Conservation (phyloP, 2,888 invertebrate species). For the Trachelus stipa region DNA sequence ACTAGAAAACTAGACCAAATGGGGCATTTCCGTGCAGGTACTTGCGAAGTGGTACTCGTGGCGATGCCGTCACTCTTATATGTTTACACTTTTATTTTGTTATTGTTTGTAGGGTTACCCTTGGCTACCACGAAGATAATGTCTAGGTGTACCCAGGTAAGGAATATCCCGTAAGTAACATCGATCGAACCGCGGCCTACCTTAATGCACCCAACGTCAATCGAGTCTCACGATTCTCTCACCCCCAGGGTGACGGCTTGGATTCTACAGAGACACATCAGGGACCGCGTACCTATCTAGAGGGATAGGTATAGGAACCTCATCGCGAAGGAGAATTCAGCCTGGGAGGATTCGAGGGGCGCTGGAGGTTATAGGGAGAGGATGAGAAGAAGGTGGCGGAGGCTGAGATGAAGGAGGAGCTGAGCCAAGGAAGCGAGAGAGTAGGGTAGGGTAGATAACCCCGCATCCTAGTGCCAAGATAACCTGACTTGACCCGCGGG, state of each 20-base stretch:
- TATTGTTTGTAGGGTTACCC: neutral
- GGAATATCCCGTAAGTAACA: neutral
- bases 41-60: neutral
- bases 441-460: slow-evolving; percentile 62
- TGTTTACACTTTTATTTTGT: neutral
- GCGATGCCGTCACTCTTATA: neutral
- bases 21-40: neutral
- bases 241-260: neutral
- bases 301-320: neutral
- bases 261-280: neutral
- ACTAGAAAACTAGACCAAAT: neutral
- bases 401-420: slow-evolving; percentile 26
- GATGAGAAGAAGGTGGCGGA: slow-evolving; percentile 16
- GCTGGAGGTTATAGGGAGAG: slow-evolving; percentile 18
- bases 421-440: slow-evolving; percentile 17
- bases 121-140: neutral
- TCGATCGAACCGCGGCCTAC: neutral
- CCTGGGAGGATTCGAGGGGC: slow-evolving; percentile 12
- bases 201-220: neutral
- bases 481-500: slow-evolving; percentile 55
- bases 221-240: neutral
- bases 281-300: neutral
- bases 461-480: slow-evolving; percentile 60
- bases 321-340: neutral
- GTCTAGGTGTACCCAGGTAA: neutral